These are phyloP conservation scores for Turdus rufiventris DNA, from an alignment of 2,113 vertebrate species.

Conservation along the genomic window DNA sequence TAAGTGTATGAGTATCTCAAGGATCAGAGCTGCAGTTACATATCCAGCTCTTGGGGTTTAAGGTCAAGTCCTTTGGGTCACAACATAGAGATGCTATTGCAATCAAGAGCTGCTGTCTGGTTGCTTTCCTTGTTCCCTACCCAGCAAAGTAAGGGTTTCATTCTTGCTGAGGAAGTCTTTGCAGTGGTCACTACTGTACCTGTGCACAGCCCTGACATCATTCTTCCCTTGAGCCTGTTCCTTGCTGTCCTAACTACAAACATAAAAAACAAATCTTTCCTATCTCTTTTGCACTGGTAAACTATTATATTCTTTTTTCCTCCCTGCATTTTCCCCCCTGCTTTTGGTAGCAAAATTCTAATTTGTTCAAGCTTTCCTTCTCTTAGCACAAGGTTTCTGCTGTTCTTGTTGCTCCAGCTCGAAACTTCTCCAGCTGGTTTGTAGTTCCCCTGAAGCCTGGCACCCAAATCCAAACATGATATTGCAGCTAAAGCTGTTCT, in stretches of 20 bases:
- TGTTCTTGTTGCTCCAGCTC: neutral
- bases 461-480: neutral
- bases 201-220: neutral
- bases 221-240: neutral
- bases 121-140: neutral
- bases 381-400: neutral
- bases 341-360: neutral
- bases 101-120: neutral
- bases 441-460: neutral
- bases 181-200: neutral
- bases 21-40: neutral
- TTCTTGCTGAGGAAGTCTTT: neutral
- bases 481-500: neutral
- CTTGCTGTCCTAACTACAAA: neutral
- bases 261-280: neutral
- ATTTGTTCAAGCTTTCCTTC: neutral
- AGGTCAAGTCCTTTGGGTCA: neutral
- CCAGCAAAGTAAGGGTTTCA: neutral
- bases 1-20: neutral
- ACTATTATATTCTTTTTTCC: neutral
- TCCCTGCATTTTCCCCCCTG: neutral
- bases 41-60: neutral
- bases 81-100: neutral
- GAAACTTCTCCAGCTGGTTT: neutral
- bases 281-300: neutral